Conservation (phyloP, 2,888 invertebrate genomes). For the Plebejus argus region DNA sequence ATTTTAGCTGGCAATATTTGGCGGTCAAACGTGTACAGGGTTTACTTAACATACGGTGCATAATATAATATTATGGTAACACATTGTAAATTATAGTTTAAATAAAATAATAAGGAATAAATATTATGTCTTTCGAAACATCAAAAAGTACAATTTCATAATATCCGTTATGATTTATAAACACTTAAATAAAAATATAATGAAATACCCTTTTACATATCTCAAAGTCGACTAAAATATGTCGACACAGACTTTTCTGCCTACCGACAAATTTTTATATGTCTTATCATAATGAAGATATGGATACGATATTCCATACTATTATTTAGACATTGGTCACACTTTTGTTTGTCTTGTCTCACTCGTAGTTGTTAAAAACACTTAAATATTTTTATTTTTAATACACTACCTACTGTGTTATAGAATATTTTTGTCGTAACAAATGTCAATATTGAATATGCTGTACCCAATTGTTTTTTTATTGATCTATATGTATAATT, state of each 20-base stretch:
- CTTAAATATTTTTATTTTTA: background rate
- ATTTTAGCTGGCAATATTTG: slow-evolving; percentile 2
- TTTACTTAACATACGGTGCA: background rate
- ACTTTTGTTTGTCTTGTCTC: background rate
- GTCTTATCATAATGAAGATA: slow-evolving; percentile 1
- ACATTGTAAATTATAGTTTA: background rate
- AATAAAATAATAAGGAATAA: background rate
- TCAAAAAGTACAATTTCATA: background rate
- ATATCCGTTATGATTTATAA: background rate
- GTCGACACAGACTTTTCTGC: background rate
- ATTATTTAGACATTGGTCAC: background rate
- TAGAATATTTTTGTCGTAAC: background rate
- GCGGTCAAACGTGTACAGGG: background rate
- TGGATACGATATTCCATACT: slow-evolving; percentile 14
- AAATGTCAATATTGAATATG: background rate
- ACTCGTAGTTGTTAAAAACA: background rate
- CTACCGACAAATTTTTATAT: background rate
- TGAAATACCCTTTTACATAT: no score
- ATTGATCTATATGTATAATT: background rate
- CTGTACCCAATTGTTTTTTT: background rate
- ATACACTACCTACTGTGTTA: background rate
- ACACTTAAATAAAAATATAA: background rate
- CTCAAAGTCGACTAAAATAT: no score
- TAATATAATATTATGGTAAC: background rate
- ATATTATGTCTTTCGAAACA: background rate